Evolutionary conservation across 1,140 invertebrate genomes (phyloP).

Genomic region (Conus ventricosus): DNA sequence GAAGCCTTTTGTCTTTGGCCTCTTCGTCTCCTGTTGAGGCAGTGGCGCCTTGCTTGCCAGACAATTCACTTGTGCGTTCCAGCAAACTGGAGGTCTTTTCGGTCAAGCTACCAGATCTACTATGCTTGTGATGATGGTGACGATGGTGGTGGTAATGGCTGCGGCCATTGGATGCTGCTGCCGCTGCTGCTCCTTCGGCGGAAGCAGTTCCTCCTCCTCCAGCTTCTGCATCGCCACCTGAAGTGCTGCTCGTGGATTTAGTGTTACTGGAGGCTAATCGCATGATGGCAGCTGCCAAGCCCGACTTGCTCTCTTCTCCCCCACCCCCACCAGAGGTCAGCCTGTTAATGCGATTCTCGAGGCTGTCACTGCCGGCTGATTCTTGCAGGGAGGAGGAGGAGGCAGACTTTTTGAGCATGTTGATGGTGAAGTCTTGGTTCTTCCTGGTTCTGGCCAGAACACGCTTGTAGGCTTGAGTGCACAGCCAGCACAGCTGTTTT

Average conservation of each 20-base stretch:
- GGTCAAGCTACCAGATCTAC: slow-evolving; percentile 35
- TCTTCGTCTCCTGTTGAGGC: not conserved
- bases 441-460: slow-evolving; percentile 86
- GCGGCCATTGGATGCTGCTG: slow-evolving; percentile 30
- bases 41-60: slow-evolving; percentile 22
- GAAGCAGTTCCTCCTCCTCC: not conserved
- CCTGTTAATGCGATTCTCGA: slow-evolving; percentile 22
- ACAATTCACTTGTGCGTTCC: slow-evolving; percentile 32
- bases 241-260: slow-evolving; percentile 10
- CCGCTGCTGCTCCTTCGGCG: not conserved
- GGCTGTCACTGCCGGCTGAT: slow-evolving; percentile 1
- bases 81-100: slow-evolving; percentile 37
- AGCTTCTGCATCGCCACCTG: not conserved
- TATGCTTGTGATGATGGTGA: slow-evolving; percentile 32
- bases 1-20: slow-evolving; percentile 42
- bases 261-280: slow-evolving; percentile 29
- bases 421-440: slow-evolving; percentile 42
- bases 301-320: not conserved
- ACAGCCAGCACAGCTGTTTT: slow-evolving; percentile 96
- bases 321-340: slow-evolving; percentile 3
- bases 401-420: not conserved
- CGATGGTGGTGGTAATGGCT: slow-evolving; percentile 30
- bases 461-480: slow-evolving; percentile 94
- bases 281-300: slow-evolving; percentile 30
- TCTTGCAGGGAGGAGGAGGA: not conserved